Percentiles rank a stretch among this genome's conserved stretches.
Conservation (phyloP, 2,797 vertebrate genomes). For the Craterocephalus amniculus region DNA sequence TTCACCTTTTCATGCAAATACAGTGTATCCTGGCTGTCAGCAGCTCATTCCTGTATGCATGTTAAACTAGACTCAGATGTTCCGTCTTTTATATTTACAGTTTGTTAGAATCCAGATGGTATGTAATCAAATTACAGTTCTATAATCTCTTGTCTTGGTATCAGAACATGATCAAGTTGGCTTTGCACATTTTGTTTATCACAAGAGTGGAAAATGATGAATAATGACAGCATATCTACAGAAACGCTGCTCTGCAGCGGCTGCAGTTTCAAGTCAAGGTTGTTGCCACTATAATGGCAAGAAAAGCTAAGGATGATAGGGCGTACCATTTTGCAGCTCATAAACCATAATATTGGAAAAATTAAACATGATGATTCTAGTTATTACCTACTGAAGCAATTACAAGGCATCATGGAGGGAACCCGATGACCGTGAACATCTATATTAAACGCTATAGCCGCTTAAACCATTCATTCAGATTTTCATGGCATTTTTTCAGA, state of each 20-base stretch:
- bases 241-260: no score
- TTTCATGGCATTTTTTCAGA: constrained; percentile 8
- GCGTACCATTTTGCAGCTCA: constrained; percentile 7
- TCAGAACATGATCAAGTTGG: not conserved
- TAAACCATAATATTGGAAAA: constrained; percentile 21
- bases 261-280: not conserved
- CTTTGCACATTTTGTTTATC: no score
- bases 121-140: not conserved
- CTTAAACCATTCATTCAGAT: not conserved
- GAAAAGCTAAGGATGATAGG: not conserved
- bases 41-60: no score
- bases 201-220: no score
- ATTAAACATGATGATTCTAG: constrained; percentile 8
- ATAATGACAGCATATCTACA: not conserved
- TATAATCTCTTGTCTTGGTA: not conserved
- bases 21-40: no score
- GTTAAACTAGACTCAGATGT: no score
- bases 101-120: not conserved
- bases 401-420: constrained; percentile 4
- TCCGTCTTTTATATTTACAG: not conserved
- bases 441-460: constrained; percentile 3
- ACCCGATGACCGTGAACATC: not conserved
- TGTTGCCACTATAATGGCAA: not conserved
- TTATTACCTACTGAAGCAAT: constrained; percentile 24
- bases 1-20: no score